Percentiles rank a stretch among this genome's conserved stretches.
Evolutionary conservation across 2,113 vertebrate species (phyloP).

Genomic region (Sinocyclocheilus anshuiensis): DNA sequence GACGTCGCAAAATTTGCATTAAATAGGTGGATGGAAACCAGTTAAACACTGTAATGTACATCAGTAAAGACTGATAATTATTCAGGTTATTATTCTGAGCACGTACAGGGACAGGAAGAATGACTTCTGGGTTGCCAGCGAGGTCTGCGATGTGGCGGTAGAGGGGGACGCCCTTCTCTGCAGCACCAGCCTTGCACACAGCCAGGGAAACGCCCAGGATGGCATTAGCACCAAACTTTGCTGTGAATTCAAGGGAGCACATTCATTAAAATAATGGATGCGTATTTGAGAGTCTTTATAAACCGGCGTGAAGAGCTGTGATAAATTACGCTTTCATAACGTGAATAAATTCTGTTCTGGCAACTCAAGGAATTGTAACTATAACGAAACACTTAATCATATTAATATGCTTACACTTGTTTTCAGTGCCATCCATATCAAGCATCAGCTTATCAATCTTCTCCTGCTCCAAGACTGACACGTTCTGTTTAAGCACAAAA

Average conservation of each 20-base stretch:
- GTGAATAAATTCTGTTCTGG: background rate
- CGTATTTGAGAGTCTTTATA: background rate
- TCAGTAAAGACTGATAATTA: background rate
- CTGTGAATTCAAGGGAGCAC: constrained; percentile 65
- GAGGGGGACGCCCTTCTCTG: constrained; percentile 93
- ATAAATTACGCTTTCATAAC: background rate
- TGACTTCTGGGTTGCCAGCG: constrained; percentile 90
- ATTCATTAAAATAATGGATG: background rate
- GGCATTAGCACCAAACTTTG: constrained; percentile 97
- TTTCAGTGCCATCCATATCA: constrained; percentile 97
- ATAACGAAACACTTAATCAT: background rate
- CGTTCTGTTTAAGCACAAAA: constrained; percentile 72
- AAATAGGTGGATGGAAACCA: background rate
- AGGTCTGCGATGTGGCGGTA: constrained; percentile 96
- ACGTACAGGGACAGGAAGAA: constrained; percentile 96
- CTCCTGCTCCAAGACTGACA: constrained; percentile 89
- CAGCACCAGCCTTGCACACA: constrained; percentile 97
- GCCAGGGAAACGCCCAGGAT: constrained; percentile 96
- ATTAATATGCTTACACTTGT: constrained; percentile 87
- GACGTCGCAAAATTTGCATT: background rate
- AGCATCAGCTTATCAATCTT: constrained; percentile 97
- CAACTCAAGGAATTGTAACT: background rate
- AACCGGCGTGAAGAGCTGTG: background rate
- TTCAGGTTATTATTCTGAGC: background rate
- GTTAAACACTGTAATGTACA: background rate